Conservation (phyloP, 92 coral and sea anemone genomes). For the Parazoanthus darwini region DNA sequence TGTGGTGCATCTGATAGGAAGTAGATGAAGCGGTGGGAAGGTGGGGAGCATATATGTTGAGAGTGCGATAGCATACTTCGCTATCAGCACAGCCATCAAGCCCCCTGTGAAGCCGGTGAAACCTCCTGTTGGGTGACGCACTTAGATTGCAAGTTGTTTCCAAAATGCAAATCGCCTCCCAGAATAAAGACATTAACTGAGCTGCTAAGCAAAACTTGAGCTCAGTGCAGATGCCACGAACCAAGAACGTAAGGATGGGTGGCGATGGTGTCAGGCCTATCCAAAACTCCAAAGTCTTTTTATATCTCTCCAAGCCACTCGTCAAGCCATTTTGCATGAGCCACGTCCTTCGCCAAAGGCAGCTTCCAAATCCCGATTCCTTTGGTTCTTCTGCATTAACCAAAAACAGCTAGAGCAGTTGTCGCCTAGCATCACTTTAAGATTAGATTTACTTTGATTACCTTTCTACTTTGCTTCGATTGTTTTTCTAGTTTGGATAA, state of each 20-base stretch:
- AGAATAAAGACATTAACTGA: slow-evolving; percentile 63
- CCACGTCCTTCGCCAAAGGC: slow-evolving; percentile 50
- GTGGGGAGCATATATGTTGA: slow-evolving; percentile 46
- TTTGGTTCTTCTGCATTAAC: slow-evolving; percentile 52
- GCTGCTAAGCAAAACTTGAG: slow-evolving; percentile 61
- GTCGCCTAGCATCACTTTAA: slow-evolving; percentile 50
- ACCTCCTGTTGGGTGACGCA: slow-evolving; percentile 67
- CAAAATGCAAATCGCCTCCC: slow-evolving; percentile 63
- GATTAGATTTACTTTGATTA: no score
- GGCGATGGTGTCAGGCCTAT: slow-evolving; percentile 56
- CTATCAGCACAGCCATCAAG: slow-evolving; percentile 49
- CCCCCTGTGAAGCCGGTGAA: slow-evolving; percentile 57
- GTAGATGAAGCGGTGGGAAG: slow-evolving; percentile 49
- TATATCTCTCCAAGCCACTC: slow-evolving; percentile 56
- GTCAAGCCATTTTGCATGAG: slow-evolving; percentile 50
- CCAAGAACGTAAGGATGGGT: slow-evolving; percentile 59
- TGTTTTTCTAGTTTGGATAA: no score
- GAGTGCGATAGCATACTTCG: slow-evolving; percentile 57
- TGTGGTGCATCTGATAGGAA: slow-evolving; percentile 72
- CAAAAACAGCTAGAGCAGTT: slow-evolving; percentile 60
- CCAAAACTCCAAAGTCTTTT: slow-evolving; percentile 47
- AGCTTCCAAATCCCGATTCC: slow-evolving; percentile 61
- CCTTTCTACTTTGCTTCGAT: no score
- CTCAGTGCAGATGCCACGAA: slow-evolving; percentile 62
- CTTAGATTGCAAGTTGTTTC: slow-evolving; percentile 60